A percentile compares a stretch with the other conserved stretches of the same genome.
Conservation (phyloP, 1,140 invertebrate genomes). For the Frieseomelitta varia region DNA sequence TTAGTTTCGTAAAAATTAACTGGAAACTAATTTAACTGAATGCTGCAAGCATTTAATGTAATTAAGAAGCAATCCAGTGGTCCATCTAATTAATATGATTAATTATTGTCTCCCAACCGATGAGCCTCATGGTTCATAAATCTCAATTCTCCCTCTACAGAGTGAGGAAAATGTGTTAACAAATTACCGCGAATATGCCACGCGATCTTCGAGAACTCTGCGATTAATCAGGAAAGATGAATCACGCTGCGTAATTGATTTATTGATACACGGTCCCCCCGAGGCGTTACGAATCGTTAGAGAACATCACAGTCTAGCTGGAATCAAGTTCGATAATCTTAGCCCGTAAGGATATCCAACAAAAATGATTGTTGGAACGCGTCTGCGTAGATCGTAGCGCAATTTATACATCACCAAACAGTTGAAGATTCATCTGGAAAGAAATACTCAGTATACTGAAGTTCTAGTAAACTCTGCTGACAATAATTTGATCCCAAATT, state of each 20-base stretch:
- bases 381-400: too few relatives aligned
- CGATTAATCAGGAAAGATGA: conserved; percentile 40
- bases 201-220: not conserved
- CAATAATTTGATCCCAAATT: not conserved
- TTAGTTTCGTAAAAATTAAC: not conserved
- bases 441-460: not conserved
- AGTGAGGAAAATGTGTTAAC: conserved; percentile 22
- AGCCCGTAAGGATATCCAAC: not conserved
- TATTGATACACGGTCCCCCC: conserved; percentile 10
- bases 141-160: conserved; percentile 22
- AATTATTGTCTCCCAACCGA: conserved; percentile 4
- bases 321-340: not conserved
- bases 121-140: conserved; percentile 18
- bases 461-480: not conserved
- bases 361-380: too few relatives aligned
- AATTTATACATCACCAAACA: not conserved
- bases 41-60: too few relatives aligned
- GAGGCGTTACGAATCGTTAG: not conserved
- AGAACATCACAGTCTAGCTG: too few relatives aligned
- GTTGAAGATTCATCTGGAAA: not conserved
- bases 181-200: conserved; percentile 33
- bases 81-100: conserved; percentile 40
- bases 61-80: not conserved
- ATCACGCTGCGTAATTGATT: conserved; percentile 44
- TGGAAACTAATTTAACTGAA: not conserved